Percentiles rank a stretch among this genome's conserved stretches.
These are phyloP conservation scores for Eilema caniola DNA, from an alignment of 2,888 invertebrate species.

Conservation along the genomic window DNA sequence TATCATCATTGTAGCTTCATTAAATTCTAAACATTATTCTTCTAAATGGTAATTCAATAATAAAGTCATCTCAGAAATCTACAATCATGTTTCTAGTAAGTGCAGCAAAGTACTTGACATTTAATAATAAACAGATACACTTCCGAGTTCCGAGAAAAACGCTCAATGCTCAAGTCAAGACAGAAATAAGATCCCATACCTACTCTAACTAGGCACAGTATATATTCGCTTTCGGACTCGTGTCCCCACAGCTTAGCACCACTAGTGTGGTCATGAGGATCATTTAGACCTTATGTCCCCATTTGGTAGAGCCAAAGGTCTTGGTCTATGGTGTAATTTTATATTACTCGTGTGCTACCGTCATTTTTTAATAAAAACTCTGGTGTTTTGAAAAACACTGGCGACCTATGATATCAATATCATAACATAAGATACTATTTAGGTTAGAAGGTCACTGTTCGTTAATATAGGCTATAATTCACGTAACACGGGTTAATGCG, in stretches of 20 bases:
- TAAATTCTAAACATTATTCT: no score
- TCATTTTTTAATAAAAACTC: no score
- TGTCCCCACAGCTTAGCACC: no score
- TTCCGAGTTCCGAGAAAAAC: constrained; percentile 21
- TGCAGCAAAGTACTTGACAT: not conserved
- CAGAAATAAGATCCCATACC: constrained; percentile 45
- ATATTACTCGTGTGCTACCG: no score
- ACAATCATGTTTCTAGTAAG: not conserved
- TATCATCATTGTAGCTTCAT: no score
- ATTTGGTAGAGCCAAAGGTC: no score
- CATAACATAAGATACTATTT: constrained; percentile 38
- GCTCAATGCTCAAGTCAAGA: constrained; percentile 32
- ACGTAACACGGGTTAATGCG: constrained; percentile 65
- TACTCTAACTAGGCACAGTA: constrained; percentile 33
- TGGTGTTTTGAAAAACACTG: no score
- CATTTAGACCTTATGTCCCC: no score
- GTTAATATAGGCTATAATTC: constrained; percentile 65
- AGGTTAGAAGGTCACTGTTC: constrained; percentile 58
- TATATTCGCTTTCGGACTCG: no score
- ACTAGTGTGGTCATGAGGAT: no score
- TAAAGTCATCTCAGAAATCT: not conserved
- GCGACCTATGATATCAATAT: constrained; percentile 6
- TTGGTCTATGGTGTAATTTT: no score
- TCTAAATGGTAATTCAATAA: no score
- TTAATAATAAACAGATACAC: constrained; percentile 20